Percentiles rank a stretch among this genome's conserved stretches.
Evolutionary conservation across 2,113 vertebrate genomes (phyloP).

Genomic region (Rhinopomastus cyanomelas): DNA sequence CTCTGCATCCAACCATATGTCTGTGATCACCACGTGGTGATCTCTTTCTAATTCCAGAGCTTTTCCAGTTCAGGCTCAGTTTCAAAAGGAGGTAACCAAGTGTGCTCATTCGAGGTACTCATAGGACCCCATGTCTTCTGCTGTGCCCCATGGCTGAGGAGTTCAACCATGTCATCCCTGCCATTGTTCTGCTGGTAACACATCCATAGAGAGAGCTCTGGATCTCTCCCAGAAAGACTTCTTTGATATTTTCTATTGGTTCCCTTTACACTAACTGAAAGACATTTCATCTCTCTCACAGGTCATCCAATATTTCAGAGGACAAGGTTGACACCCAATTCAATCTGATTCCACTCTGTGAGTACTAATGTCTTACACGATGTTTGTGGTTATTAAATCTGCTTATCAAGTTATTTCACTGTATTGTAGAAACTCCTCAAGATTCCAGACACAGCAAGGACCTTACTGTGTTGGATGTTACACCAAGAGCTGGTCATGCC

Average conservation of each 20-base stretch:
- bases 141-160: not conserved
- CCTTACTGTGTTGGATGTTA: not conserved
- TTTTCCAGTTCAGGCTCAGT: not conserved
- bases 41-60: not conserved
- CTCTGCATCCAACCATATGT: not conserved
- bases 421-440: not conserved
- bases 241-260: not conserved
- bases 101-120: not conserved
- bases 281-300: not conserved
- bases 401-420: not conserved
- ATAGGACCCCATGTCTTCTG: not conserved
- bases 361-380: not conserved
- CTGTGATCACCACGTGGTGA: not conserved
- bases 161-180: not conserved
- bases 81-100: not conserved
- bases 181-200: not conserved
- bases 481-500: not conserved
- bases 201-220: not conserved
- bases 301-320: not conserved
- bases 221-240: not conserved
- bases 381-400: not conserved
- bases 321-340: not conserved
- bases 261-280: not conserved
- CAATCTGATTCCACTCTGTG: accelerated
- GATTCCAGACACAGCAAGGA: not conserved